Conservation (phyloP, 2,888 invertebrate genomes). For the Ischnus inquisitorius region DNA sequence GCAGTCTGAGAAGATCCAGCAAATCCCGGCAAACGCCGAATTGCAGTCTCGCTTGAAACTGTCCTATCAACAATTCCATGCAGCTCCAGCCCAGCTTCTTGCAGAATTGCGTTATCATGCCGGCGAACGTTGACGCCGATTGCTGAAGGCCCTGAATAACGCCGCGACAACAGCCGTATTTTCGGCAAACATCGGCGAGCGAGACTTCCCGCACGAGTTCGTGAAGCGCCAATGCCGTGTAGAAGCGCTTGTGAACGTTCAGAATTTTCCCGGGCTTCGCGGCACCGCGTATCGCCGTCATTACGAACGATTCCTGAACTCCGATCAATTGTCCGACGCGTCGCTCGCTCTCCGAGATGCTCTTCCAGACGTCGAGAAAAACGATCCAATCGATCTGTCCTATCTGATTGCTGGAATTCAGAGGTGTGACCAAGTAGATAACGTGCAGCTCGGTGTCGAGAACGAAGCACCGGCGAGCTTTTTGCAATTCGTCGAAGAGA, state of each 20-base stretch:
- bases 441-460: slow-evolving; percentile 98
- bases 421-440: slow-evolving; percentile 97
- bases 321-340: slow-evolving; percentile 96
- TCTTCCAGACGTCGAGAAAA: slow-evolving; percentile 93
- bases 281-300: slow-evolving; percentile 91
- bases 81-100: slow-evolving; percentile 96
- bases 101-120: slow-evolving; percentile 99
- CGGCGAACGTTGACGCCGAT: slow-evolving; percentile 97
- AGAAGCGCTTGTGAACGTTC: slow-evolving; percentile 89
- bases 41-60: slow-evolving; percentile 97
- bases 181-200: slow-evolving; percentile 92
- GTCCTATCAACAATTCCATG: slow-evolving; percentile 94
- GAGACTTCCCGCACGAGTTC: slow-evolving; percentile 97
- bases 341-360: slow-evolving; percentile 91
- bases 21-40: slow-evolving; percentile 98
- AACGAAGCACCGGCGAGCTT: slow-evolving; percentile 95
- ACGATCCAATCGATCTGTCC: slow-evolving; percentile 93
- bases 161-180: slow-evolving; percentile 95
- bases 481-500: slow-evolving; percentile 95
- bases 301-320: slow-evolving; percentile 94
- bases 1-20: slow-evolving; percentile 95
- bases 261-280: slow-evolving; percentile 85
- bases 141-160: slow-evolving; percentile 97
- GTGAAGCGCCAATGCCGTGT: slow-evolving; percentile 95
- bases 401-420: slow-evolving; percentile 93